Evolutionary conservation across 2,797 vertebrate species (phyloP).

Genomic region (Benthosema pterotum): DNA sequence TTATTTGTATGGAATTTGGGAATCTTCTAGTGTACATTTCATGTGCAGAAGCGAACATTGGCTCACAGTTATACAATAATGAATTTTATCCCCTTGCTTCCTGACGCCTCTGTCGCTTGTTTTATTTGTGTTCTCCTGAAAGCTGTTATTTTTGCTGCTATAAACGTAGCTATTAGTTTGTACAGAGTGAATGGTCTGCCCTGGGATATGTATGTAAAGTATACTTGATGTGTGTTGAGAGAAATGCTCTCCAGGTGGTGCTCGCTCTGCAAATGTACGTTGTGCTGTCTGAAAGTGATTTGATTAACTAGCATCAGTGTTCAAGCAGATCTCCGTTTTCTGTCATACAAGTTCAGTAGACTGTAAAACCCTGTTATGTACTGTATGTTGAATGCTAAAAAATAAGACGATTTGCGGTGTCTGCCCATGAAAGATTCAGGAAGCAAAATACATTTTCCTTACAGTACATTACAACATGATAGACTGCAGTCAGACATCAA

Average conservation of each 20-base stretch:
- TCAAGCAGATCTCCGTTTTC: slow-evolving; percentile 33
- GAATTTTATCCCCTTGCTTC: slow-evolving; percentile 44
- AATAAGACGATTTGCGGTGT: slow-evolving; percentile 12
- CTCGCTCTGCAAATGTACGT: slow-evolving; percentile 79
- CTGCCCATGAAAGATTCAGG: slow-evolving; percentile 21
- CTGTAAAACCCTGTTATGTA: slow-evolving; percentile 26
- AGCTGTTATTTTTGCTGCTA: slow-evolving; percentile 93
- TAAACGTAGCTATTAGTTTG: slow-evolving; percentile 88
- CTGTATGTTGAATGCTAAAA: slow-evolving; percentile 28
- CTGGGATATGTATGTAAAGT: slow-evolving; percentile 77
- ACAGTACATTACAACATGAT: slow-evolving; percentile 68
- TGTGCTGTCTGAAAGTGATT: slow-evolving; percentile 67
- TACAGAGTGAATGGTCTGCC: slow-evolving; percentile 79
- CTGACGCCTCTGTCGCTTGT: slow-evolving; percentile 82
- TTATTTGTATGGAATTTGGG: background rate
- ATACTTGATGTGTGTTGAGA: slow-evolving; percentile 80
- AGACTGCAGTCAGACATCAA: slow-evolving; percentile 88
- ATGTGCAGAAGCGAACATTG: slow-evolving; percentile 44
- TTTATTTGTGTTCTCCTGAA: slow-evolving; percentile 85
- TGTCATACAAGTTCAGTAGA: slow-evolving; percentile 42
- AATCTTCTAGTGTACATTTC: slow-evolving; percentile 49
- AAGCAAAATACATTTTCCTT: background rate
- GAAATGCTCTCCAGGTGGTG: slow-evolving; percentile 66
- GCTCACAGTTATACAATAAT: slow-evolving; percentile 48
- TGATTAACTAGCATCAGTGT: slow-evolving; percentile 32